phyloP scores from a whole-genome alignment of 1,140 invertebrate species.

The Drosophila kohkoa region DNA sequence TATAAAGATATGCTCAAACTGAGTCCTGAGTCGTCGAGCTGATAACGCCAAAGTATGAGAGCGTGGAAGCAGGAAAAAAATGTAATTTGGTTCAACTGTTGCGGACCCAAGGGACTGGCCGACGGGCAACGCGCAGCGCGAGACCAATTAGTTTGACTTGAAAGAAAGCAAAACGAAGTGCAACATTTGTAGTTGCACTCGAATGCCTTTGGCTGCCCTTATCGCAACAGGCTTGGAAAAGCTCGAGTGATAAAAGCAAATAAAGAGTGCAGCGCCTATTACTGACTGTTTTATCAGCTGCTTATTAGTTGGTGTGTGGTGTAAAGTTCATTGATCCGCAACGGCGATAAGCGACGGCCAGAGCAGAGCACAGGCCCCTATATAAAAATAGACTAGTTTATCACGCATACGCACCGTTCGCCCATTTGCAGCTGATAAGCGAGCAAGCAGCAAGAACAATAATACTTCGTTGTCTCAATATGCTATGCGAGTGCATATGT shows the following conservation, averaged over 20 bases:
- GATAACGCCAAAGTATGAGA: constrained; percentile 41
- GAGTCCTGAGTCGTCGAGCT: constrained; percentile 34
- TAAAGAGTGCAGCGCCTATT: constrained; percentile 23
- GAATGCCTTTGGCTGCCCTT: constrained; percentile 2
- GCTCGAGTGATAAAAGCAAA: constrained; percentile 34
- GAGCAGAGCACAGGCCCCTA: neutral
- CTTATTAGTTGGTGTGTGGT: constrained; percentile 32
- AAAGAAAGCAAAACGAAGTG: neutral
- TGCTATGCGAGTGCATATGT: constrained; percentile 1
- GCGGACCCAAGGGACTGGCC: constrained; percentile 28
- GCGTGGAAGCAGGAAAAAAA: constrained; percentile 24
- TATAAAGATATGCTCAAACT: constrained; percentile 79
- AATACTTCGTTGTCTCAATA: constrained; percentile 26
- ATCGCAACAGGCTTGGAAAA: neutral
- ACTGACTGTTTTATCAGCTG: constrained; percentile 38
- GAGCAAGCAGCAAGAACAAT: constrained; percentile 7
- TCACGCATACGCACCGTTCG: constrained; percentile 68
- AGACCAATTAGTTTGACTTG: constrained; percentile 66
- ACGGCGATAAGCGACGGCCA: constrained; percentile 51
- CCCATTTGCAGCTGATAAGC: constrained; percentile 32
- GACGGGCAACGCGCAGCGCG: neutral
- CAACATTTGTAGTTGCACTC: constrained; percentile 26
- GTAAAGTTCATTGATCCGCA: constrained; percentile 76
- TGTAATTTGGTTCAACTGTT: constrained; percentile 75
- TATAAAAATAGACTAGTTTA: constrained; percentile 51